phyloP scores from a whole-genome alignment of 2,888 invertebrate species.

The Polyploca ridens region DNA sequence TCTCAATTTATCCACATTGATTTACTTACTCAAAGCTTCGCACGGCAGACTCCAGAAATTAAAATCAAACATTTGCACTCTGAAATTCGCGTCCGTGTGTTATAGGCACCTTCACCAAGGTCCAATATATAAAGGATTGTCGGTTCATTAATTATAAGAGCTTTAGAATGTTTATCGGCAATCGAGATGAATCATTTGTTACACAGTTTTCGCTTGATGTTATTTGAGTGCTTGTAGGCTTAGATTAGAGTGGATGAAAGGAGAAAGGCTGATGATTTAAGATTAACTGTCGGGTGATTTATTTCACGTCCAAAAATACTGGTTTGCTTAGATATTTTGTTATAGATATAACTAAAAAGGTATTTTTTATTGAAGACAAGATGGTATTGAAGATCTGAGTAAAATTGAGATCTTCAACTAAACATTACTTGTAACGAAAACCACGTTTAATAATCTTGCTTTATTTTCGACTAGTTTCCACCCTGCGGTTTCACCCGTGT shows the following conservation, averaged over 20 bases:
- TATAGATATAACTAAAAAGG: too few species aligned
- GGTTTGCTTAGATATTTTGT: neutral
- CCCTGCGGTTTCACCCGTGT: too few species aligned
- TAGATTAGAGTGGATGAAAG: conserved; percentile 23
- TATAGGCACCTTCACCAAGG: conserved; percentile 61
- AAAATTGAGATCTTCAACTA: too few species aligned
- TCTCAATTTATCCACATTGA: neutral
- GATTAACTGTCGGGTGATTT: conserved; percentile 8
- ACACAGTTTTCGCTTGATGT: conserved; percentile 47
- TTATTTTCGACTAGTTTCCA: too few species aligned
- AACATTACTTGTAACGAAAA: too few species aligned
- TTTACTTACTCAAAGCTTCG: neutral
- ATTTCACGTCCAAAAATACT: conserved; percentile 2
- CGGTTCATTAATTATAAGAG: conserved; percentile 77
- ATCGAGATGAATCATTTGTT: conserved; percentile 56
- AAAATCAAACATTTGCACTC: conserved; percentile 15
- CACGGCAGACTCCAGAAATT: neutral
- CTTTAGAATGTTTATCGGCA: conserved; percentile 65
- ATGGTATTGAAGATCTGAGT: too few species aligned
- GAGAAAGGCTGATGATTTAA: conserved; percentile 21
- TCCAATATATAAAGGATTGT: conserved; percentile 71
- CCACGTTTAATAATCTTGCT: too few species aligned
- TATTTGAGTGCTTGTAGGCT: conserved; percentile 32
- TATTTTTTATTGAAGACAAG: too few species aligned
- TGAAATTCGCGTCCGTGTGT: conserved; percentile 37